These are phyloP conservation scores for Xanthostigma xanthostigma DNA, from an alignment of 2,888 invertebrate genomes.

Conservation along the genomic window DNA sequence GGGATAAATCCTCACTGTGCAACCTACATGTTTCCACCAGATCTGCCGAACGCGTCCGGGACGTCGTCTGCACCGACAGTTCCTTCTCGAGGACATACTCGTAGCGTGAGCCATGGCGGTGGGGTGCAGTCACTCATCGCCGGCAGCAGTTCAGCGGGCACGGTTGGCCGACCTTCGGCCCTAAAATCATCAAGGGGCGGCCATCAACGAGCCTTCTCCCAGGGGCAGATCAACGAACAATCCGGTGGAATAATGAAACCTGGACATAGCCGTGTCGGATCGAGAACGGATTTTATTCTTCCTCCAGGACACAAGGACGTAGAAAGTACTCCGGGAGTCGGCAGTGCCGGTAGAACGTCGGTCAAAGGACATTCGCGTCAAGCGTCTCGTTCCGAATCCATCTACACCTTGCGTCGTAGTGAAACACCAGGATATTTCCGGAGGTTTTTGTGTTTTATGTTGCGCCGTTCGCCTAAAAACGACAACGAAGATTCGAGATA, in stretches of 20 bases:
- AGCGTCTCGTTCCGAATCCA: slow-evolving; percentile 77
- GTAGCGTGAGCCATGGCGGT: slow-evolving; percentile 78
- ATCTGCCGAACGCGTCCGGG: slow-evolving; percentile 17
- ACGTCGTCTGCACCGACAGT: slow-evolving; percentile 6
- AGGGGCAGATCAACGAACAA: slow-evolving; percentile 68
- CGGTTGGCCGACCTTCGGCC: slow-evolving; percentile 44
- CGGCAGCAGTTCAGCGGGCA: slow-evolving; percentile 21
- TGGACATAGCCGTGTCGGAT: slow-evolving; percentile 68
- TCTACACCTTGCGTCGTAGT: slow-evolving; percentile 69
- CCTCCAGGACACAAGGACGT: slow-evolving; percentile 73
- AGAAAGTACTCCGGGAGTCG: slow-evolving; percentile 19
- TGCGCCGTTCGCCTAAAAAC: slow-evolving; percentile 43
- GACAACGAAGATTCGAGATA: slow-evolving; percentile 31
- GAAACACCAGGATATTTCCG: slow-evolving; percentile 60
- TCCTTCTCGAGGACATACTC: slow-evolving; percentile 46
- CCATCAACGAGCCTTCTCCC: slow-evolving; percentile 74
- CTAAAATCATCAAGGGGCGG: slow-evolving; percentile 57
- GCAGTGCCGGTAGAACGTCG: slow-evolving; percentile 33
- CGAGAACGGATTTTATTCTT: slow-evolving; percentile 77
- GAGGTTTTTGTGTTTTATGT: slow-evolving; percentile 43
- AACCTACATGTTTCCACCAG: slow-evolving; percentile 28
- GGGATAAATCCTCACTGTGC: slow-evolving; percentile 11
- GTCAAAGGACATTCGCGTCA: slow-evolving; percentile 64
- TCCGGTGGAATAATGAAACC: slow-evolving; percentile 28
- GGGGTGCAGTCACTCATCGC: slow-evolving; percentile 35